Percentiles rank a stretch among this genome's conserved stretches.
Conservation (phyloP, 2,888 invertebrate species). For the Caenorhabditis zanzibari region DNA sequence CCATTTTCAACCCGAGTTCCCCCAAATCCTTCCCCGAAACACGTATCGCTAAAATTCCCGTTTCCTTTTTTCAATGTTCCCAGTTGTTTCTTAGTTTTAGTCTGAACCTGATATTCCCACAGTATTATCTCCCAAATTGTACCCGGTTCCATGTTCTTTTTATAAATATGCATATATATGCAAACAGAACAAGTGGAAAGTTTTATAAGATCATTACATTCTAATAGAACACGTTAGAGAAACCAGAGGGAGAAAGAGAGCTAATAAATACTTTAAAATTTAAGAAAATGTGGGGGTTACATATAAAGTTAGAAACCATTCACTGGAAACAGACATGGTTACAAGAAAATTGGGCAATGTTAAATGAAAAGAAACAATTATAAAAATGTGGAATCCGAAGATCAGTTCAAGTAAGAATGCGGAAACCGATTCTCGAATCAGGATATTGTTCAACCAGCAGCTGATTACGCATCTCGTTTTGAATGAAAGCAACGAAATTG, state of each 20-base stretch:
- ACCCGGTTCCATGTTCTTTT: slow-evolving; percentile 23
- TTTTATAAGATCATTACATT: background rate
- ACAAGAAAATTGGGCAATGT: background rate
- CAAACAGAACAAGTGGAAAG: background rate
- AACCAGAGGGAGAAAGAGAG: background rate
- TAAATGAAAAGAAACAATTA: background rate
- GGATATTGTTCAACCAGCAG: background rate
- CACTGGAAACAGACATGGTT: background rate
- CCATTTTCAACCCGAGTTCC: slow-evolving; percentile 43
- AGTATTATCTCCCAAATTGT: slow-evolving; percentile 23
- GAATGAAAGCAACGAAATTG: background rate
- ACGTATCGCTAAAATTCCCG: slow-evolving; percentile 22
- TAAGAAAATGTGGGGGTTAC: no score
- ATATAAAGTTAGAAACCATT: background rate
- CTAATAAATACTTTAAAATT: background rate
- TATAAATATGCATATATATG: slow-evolving; percentile 12
- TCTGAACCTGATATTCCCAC: background rate
- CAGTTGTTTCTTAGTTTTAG: background rate
- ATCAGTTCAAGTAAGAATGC: no score
- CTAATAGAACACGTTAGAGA: background rate
- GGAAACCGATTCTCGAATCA: no score
- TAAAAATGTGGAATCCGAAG: background rate
- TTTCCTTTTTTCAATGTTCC: slow-evolving; percentile 2
- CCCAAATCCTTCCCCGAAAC: slow-evolving; percentile 1
- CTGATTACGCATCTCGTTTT: background rate